Evolutionary conservation across 2,113 vertebrate species (phyloP).

Genomic region (Pantherophis guttatus): DNA sequence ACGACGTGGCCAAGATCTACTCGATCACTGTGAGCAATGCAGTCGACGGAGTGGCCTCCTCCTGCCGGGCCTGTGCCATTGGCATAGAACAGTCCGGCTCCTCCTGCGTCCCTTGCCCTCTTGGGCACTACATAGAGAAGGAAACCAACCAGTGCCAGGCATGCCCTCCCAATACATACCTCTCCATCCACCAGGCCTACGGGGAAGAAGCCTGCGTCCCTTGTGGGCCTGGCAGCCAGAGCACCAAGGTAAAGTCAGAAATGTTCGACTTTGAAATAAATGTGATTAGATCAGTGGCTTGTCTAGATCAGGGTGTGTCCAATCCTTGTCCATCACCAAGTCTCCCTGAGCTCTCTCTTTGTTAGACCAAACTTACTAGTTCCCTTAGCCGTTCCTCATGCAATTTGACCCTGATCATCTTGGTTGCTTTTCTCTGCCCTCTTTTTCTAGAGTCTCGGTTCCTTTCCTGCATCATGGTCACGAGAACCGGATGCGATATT

Average conservation of each 20-base stretch:
- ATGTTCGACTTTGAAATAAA: not conserved
- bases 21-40: constrained; percentile 87
- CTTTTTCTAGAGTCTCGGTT: too few species aligned
- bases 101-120: constrained; percentile 88
- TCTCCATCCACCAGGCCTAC: constrained; percentile 81
- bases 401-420: too few species aligned
- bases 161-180: constrained; percentile 83
- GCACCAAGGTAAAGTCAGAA: constrained; percentile 76
- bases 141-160: constrained; percentile 84
- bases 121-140: constrained; percentile 89
- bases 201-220: constrained; percentile 83
- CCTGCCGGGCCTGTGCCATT: constrained; percentile 86
- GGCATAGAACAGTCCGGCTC: constrained; percentile 78
- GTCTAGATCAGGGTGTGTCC: not conserved
- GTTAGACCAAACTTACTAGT: not conserved
- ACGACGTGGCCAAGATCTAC: constrained; percentile 90
- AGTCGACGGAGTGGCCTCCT: constrained; percentile 84
- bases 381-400: too few species aligned
- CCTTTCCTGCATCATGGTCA: too few species aligned
- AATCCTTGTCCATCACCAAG: not conserved
- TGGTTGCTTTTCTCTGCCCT: too few species aligned
- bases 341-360: too few species aligned
- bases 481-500: too few species aligned
- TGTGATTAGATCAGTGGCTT: not conserved
- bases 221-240: constrained; percentile 87